Percentiles rank a stretch among this genome's conserved stretches.
Conservation (phyloP, 2,113 vertebrate species). For the Maccullochella peelii region DNA sequence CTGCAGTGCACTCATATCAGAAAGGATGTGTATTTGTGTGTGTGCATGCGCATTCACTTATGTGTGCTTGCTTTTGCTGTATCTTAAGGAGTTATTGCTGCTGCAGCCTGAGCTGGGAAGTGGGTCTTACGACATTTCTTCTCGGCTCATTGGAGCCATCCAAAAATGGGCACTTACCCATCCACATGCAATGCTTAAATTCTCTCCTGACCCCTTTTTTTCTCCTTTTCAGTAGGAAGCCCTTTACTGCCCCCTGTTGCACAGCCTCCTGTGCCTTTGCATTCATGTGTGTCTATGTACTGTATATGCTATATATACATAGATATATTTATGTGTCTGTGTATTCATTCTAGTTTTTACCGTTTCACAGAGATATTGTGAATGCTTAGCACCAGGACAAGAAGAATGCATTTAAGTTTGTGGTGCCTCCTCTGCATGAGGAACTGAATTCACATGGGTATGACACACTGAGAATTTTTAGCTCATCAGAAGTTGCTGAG, state of each 20-base stretch:
- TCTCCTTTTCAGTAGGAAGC: conserved; percentile 19
- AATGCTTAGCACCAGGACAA: not conserved
- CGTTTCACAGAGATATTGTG: not conserved
- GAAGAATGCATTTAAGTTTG: conserved; percentile 27
- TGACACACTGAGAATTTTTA: conserved; percentile 63
- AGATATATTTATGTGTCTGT: not conserved
- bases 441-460: conserved; percentile 53
- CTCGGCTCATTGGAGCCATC: conserved; percentile 61
- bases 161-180: conserved; percentile 67
- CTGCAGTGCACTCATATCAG: conserved; percentile 48
- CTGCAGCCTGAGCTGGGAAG: conserved; percentile 61
- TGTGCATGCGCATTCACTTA: conserved; percentile 3
- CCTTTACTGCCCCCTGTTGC: conserved; percentile 23
- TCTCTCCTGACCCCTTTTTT: conserved; percentile 35
- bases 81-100: conserved; percentile 59
- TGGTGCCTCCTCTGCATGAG: conserved; percentile 23
- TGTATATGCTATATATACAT: not conserved
- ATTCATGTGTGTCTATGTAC: conserved; percentile 23
- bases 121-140: conserved; percentile 63
- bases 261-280: conserved; percentile 1
- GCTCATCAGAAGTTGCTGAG: conserved; percentile 54
- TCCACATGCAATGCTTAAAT: conserved; percentile 45
- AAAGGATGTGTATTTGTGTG: conserved; percentile 33
- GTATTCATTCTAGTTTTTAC: not conserved
- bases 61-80: conserved; percentile 43